These are phyloP conservation scores for Serrognathus titanus DNA, from an alignment of 2,888 invertebrate genomes.

Conservation along the genomic window DNA sequence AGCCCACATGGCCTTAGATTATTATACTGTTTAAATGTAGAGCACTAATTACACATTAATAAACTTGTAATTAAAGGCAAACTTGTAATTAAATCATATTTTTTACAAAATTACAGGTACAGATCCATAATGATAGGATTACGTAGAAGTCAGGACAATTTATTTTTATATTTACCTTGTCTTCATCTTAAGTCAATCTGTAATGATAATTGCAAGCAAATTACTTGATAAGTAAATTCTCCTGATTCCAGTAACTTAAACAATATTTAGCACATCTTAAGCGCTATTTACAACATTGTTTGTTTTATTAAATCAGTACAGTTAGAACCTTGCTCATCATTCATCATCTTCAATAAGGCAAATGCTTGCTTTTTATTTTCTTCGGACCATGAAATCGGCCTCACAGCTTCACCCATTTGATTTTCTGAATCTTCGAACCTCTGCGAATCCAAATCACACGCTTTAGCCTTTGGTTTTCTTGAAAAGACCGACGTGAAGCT, in stretches of 20 bases:
- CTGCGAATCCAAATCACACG: background rate
- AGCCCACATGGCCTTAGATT: conserved; percentile 68
- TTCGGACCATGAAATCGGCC: conserved; percentile 40
- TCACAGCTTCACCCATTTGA: background rate
- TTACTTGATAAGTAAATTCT: no score
- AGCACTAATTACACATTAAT: no score
- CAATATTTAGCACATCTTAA: conserved; percentile 8
- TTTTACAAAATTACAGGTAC: no score
- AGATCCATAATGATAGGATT: background rate
- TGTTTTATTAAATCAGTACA: background rate
- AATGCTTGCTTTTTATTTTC: conserved; percentile 45
- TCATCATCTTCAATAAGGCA: conserved; percentile 42
- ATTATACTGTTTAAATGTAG: conserved; percentile 1
- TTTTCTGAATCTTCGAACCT: background rate
- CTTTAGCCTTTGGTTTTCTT: conserved; percentile 7
- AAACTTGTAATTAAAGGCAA: no score
- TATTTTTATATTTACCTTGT: no score
- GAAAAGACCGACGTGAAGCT: conserved; percentile 18
- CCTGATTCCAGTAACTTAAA: no score
- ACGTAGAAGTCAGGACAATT: background rate
- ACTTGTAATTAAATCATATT: no score
- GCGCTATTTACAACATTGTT: conserved; percentile 37
- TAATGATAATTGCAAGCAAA: no score
- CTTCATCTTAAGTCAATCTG: no score
- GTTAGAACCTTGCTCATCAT: conserved; percentile 27